Conservation (phyloP, 2,797 vertebrate species). For the Ciconia nigra region DNA sequence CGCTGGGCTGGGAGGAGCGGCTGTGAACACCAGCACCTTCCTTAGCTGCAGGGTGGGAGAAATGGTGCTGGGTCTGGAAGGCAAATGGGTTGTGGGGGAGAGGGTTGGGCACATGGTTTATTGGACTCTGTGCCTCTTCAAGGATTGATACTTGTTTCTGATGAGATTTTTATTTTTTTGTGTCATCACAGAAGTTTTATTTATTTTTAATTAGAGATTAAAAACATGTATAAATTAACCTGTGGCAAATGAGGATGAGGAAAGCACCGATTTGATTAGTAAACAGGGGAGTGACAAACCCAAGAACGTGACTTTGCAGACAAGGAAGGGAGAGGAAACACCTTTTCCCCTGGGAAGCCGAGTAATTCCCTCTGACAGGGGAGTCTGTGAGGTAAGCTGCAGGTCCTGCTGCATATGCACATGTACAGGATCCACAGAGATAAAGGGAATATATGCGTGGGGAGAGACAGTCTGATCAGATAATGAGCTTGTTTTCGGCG, state of each 20-base stretch:
- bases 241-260: background rate
- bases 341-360: background rate
- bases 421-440: background rate
- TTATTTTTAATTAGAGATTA: background rate
- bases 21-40: background rate
- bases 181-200: constrained; percentile 29
- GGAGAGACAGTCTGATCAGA: background rate
- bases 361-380: background rate
- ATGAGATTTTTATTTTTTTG: background rate
- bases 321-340: background rate
- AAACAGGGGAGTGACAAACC: background rate
- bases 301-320: background rate
- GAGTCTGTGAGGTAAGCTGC: background rate
- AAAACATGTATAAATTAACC: constrained; percentile 33
- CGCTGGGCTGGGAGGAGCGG: background rate
- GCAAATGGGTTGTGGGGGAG: background rate
- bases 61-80: background rate
- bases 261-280: background rate
- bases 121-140: too few relatives aligned
- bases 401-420: background rate
- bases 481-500: background rate
- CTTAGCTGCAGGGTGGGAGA: background rate
- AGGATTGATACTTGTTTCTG: background rate
- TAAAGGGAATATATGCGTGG: background rate
- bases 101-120: rapidly evolving